Conservation (phyloP, 2,888 invertebrate genomes). For the Belgica antarctica region DNA sequence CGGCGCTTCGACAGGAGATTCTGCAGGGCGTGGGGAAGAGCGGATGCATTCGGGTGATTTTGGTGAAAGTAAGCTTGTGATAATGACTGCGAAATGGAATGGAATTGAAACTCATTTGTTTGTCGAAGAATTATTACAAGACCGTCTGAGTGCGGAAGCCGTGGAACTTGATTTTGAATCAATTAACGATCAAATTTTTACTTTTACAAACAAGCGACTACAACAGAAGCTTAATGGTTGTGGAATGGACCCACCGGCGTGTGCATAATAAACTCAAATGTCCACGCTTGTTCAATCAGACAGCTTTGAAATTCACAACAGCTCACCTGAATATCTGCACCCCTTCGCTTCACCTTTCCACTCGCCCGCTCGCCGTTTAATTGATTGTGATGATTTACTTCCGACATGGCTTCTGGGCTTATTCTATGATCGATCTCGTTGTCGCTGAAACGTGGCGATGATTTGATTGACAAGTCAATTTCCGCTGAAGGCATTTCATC, state of each 20-base stretch:
- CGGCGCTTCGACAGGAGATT: slow-evolving; percentile 34
- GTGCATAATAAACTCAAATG: too few species aligned
- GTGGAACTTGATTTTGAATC: too few species aligned
- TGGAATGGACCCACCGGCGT: too few species aligned
- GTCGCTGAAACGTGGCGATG: background rate
- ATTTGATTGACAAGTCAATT: slow-evolving; percentile 24
- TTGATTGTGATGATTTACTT: slow-evolving; percentile 21
- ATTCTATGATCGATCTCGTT: background rate
- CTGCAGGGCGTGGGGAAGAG: slow-evolving; percentile 26
- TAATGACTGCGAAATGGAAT: slow-evolving; percentile 15
- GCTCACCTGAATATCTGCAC: slow-evolving; percentile 4
- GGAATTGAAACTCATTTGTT: background rate
- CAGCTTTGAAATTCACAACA: background rate
- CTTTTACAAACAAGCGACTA: too few species aligned
- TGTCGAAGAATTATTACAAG: background rate
- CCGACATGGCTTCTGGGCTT: background rate
- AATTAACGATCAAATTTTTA: too few species aligned
- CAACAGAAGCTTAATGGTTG: too few species aligned
- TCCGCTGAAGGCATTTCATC: background rate
- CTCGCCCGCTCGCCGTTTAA: slow-evolving; percentile 13
- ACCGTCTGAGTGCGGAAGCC: too few species aligned
- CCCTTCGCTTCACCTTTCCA: slow-evolving; percentile 22
- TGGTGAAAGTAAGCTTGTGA: slow-evolving; percentile 1
- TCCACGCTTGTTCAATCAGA: too few species aligned
- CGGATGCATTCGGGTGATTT: background rate